Percentiles rank a stretch among this genome's conserved stretches.
Evolutionary conservation across 2,797 vertebrate species (phyloP).

Genomic region (Sebastes reedi): DNA sequence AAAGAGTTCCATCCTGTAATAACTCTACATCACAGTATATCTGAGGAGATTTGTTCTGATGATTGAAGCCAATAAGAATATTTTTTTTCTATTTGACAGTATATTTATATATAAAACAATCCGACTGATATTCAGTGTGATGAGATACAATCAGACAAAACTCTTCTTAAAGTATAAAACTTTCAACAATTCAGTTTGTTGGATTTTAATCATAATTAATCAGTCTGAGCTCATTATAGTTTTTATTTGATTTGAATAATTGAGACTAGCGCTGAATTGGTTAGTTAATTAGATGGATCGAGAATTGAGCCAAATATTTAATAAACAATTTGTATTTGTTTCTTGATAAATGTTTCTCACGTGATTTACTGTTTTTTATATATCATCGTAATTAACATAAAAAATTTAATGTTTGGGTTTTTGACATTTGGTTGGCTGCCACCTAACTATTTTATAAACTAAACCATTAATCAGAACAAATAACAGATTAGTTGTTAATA

Average conservation of each 20-base stretch:
- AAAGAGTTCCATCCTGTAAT: too few species aligned
- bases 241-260: background rate
- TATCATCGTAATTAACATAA: background rate
- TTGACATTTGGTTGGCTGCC: background rate
- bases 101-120: too few species aligned
- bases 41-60: too few species aligned
- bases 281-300: background rate
- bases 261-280: too few species aligned
- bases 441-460: background rate
- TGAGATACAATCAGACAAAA: background rate
- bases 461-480: background rate
- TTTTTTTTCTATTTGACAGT: too few species aligned
- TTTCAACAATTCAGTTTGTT: too few species aligned
- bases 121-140: background rate
- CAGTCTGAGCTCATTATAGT: background rate
- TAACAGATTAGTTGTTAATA: background rate
- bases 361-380: background rate
- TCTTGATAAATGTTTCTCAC: background rate
- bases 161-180: background rate
- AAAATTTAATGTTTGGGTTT: background rate
- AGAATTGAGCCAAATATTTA: background rate
- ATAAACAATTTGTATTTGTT: background rate
- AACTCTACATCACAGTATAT: too few species aligned
- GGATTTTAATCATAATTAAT: background rate
- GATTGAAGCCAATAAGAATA: too few species aligned